Conservation (phyloP, 92 coral and sea anemone species). For the Actinostola sp. region DNA sequence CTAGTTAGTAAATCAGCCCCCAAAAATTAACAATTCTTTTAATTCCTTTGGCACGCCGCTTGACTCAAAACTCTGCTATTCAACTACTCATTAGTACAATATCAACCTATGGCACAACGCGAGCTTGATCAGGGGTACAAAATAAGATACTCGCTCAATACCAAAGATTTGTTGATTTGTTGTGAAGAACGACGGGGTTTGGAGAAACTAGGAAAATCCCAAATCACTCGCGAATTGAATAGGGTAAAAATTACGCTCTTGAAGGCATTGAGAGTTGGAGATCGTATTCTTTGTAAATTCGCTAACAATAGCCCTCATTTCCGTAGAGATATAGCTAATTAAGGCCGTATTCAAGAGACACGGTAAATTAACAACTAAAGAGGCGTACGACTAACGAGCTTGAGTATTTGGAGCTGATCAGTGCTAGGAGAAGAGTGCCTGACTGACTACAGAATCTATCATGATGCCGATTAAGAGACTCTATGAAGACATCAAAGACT, state of each 20-base stretch:
- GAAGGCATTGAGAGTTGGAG: neutral
- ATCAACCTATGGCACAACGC: constrained; percentile 2
- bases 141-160: constrained; percentile 3
- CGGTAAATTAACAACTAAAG: constrained; percentile 29
- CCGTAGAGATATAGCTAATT: constrained; percentile 29
- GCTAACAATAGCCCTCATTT: constrained; percentile 18
- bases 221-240: neutral
- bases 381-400: constrained; percentile 18
- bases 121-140: constrained; percentile 8
- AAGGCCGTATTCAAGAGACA: constrained; percentile 1
- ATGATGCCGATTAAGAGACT: constrained; percentile 42
- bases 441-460: neutral
- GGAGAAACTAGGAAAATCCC: neutral
- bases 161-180: neutral
- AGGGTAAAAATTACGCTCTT: neutral
- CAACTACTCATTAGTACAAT: constrained; percentile 22
- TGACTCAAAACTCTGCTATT: neutral
- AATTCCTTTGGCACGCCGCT: constrained; percentile 17
- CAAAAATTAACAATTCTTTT: neutral
- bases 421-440: neutral
- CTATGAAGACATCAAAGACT: constrained; percentile 19
- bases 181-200: too few species aligned
- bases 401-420: neutral
- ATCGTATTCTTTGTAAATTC: constrained; percentile 8
- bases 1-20: neutral